These are phyloP conservation scores for Parauchenoglanis punctatus DNA, from an alignment of 2,797 vertebrate species.

Conservation along the genomic window DNA sequence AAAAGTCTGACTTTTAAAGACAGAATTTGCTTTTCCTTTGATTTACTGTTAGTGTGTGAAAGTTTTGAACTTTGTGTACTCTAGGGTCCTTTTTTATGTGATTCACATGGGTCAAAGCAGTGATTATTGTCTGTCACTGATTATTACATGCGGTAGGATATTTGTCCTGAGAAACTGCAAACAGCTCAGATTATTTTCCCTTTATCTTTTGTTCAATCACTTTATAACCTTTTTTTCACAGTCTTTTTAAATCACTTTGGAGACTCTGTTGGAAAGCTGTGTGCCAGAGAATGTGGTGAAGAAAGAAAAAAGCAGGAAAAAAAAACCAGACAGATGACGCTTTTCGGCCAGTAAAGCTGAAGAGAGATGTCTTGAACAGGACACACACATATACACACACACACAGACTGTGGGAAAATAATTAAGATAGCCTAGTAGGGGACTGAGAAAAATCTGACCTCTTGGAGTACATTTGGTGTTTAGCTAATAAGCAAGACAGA, in stretches of 20 bases:
- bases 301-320: slow-evolving; percentile 20
- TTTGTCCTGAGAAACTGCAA: slow-evolving; percentile 16
- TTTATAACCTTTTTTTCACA: slow-evolving; percentile 10
- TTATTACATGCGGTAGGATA: slow-evolving; percentile 14
- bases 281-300: slow-evolving; percentile 25
- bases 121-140: slow-evolving; percentile 7
- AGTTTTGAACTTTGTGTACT: background rate
- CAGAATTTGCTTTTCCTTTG: background rate
- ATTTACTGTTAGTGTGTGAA: slow-evolving; percentile 13
- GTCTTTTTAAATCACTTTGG: slow-evolving; percentile 9
- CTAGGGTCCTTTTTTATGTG: background rate
- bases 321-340: slow-evolving; percentile 19
- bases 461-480: slow-evolving; percentile 48
- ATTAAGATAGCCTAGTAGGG: slow-evolving; percentile 68
- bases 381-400: slow-evolving; percentile 23
- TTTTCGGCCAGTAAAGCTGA: slow-evolving; percentile 22
- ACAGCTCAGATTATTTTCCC: background rate
- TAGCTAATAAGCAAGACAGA: slow-evolving; percentile 34
- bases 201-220: slow-evolving; percentile 53
- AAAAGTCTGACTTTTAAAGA: background rate
- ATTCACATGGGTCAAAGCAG: background rate
- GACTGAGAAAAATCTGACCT: slow-evolving; percentile 68
- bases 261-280: background rate
- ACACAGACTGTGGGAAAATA: slow-evolving; percentile 67
- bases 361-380: slow-evolving; percentile 15